Evolutionary conservation across 2,888 invertebrate species (phyloP).

Genomic region (Apamea sordens): DNA sequence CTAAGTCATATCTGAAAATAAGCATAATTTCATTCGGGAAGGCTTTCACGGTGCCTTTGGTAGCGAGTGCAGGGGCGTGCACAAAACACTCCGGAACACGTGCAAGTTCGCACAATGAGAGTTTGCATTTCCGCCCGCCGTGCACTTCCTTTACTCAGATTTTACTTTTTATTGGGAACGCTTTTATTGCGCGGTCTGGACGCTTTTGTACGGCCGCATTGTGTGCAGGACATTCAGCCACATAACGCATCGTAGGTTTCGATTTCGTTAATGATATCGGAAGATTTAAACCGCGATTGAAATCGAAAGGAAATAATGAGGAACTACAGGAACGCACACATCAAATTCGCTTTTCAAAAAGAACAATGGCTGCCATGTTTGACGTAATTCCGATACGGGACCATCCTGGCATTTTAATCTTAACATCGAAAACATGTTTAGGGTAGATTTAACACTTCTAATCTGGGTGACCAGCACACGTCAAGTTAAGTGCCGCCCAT

Average conservation of each 20-base stretch:
- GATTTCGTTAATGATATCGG: slow-evolving; percentile 90
- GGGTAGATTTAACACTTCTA: slow-evolving; percentile 81
- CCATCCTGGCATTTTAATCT: slow-evolving; percentile 68
- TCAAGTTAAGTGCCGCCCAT: slow-evolving; percentile 79
- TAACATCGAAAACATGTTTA: slow-evolving; percentile 76
- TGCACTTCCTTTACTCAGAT: slow-evolving; percentile 89
- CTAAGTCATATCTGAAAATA: slow-evolving; percentile 75
- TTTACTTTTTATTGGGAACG: slow-evolving; percentile 88
- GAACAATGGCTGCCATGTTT: slow-evolving; percentile 49
- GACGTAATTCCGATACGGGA: slow-evolving; percentile 65
- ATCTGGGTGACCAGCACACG: slow-evolving; percentile 77
- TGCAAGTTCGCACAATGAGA: slow-evolving; percentile 89
- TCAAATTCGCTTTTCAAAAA: slow-evolving; percentile 69
- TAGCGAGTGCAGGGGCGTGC: slow-evolving; percentile 80
- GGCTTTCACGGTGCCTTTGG: slow-evolving; percentile 80
- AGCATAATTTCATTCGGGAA: slow-evolving; percentile 73
- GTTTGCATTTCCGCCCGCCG: slow-evolving; percentile 90
- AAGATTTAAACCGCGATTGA: slow-evolving; percentile 84
- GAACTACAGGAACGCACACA: slow-evolving; percentile 61
- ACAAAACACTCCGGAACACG: slow-evolving; percentile 89
- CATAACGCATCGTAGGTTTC: slow-evolving; percentile 89
- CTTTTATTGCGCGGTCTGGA: slow-evolving; percentile 86
- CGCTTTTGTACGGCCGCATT: slow-evolving; percentile 84
- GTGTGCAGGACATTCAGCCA: slow-evolving; percentile 86
- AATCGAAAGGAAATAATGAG: slow-evolving; percentile 86